phyloP scores from a whole-genome alignment of 2,113 vertebrate species.

The Noctilio leporinus region DNA sequence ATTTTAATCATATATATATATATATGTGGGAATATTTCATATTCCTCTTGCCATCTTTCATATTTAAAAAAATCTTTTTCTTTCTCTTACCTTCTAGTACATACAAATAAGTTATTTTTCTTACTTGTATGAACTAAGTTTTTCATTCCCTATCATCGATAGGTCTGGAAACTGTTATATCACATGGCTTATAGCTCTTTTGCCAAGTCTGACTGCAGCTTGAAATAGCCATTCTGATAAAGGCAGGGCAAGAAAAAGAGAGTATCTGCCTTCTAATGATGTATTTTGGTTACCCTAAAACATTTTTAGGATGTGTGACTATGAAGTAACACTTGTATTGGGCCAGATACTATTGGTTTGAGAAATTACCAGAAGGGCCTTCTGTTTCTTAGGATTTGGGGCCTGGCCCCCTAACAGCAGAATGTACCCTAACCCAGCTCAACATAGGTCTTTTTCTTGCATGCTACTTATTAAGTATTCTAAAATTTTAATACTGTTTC shows the following conservation, averaged over 20 bases:
- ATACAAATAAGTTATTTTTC: not conserved
- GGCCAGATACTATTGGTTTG: not conserved
- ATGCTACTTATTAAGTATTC: not conserved
- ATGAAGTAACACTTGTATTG: not conserved
- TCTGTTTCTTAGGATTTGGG: not conserved
- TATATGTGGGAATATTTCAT: too few relatives aligned
- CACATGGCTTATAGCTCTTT: not conserved
- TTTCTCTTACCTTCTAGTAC: not conserved
- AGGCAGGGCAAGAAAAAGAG: not conserved
- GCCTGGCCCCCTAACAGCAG: not conserved
- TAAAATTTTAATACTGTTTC: not conserved
- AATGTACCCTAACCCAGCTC: not conserved
- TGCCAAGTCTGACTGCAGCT: not conserved
- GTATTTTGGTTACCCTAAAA: not conserved
- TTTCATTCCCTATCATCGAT: not conserved
- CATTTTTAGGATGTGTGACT: not conserved
- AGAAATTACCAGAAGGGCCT: not conserved
- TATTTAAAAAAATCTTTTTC: not conserved
- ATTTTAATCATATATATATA: not conserved
- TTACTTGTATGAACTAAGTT: not conserved
- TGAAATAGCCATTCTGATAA: not conserved
- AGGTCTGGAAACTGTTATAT: not conserved
- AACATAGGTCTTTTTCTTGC: not conserved
- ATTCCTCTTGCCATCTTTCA: not conserved
- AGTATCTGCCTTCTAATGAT: not conserved